phyloP scores from a whole-genome alignment of 1,140 invertebrate species.

The Ostrea denselamellosa region DNA sequence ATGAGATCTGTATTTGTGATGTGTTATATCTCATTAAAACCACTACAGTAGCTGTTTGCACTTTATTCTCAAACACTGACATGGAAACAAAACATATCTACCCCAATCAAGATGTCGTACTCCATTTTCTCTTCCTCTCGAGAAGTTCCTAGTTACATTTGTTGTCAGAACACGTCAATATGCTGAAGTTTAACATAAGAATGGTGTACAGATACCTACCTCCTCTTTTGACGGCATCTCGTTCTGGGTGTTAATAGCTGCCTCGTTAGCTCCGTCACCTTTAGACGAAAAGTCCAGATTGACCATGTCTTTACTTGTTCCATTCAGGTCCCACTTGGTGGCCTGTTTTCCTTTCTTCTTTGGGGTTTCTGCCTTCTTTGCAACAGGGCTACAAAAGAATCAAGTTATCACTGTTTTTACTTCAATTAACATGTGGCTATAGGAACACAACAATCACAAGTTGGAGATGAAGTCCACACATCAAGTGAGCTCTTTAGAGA shows the following conservation, averaged over 20 bases:
- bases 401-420: not conserved
- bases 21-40: too few species aligned
- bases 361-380: constrained; percentile 64
- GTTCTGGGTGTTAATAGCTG: constrained; percentile 13
- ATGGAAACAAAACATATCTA: too few species aligned
- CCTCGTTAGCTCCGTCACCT: constrained; percentile 66
- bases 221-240: constrained; percentile 47
- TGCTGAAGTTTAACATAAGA: not conserved
- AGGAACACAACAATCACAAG: not conserved
- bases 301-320: constrained; percentile 88
- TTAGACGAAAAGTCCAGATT: constrained; percentile 91
- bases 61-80: too few species aligned
- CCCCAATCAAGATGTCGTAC: too few species aligned
- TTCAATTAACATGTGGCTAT: not conserved
- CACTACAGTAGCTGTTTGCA: too few species aligned
- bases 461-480: too few species aligned
- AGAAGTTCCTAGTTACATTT: too few species aligned
- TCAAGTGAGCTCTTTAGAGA: too few species aligned
- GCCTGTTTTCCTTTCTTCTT: constrained; percentile 92
- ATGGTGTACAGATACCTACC: constrained; percentile 10
- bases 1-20: too few species aligned
- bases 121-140: too few species aligned
- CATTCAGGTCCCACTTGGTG: constrained; percentile 91
- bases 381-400: constrained; percentile 17
- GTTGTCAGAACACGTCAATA: not conserved